A percentile compares a stretch with the other conserved stretches of the same genome.
These are phyloP conservation scores for Trissonchulus sp. DNA, from an alignment of 2,888 invertebrate species.

Conservation along the genomic window DNA sequence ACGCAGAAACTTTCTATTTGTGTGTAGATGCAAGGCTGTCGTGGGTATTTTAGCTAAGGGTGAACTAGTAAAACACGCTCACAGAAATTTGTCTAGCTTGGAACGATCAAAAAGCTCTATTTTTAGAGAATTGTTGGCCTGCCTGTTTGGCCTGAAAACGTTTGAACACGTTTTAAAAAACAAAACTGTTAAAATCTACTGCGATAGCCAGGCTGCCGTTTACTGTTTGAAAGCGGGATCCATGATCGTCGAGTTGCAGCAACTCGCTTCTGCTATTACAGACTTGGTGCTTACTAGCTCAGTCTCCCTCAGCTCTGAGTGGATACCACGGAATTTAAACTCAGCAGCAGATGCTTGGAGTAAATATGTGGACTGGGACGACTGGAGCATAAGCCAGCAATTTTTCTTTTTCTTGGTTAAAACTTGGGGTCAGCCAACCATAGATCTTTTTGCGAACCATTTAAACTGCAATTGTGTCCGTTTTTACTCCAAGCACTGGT, in stretches of 20 bases:
- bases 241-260: not conserved
- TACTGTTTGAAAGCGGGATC: not conserved
- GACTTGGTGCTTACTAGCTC: not conserved
- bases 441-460: constrained; percentile 3
- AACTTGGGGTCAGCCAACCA: too few species aligned
- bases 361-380: not conserved
- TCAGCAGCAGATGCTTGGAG: not conserved
- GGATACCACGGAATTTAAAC: not conserved
- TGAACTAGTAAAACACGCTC: not conserved
- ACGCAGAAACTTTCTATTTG: too few species aligned
- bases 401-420: too few species aligned
- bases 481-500: too few species aligned
- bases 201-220: not conserved
- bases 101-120: not conserved
- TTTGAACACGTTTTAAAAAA: not conserved
- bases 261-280: not conserved
- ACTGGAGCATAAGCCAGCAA: too few species aligned
- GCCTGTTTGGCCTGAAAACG: not conserved
- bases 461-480: too few species aligned
- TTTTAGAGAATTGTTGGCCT: not conserved
- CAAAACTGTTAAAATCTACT: not conserved
- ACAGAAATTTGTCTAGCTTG: not conserved
- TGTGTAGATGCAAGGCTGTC: too few species aligned
- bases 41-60: not conserved
- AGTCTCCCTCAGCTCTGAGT: not conserved